Percentiles rank a stretch among this genome's conserved stretches.
Evolutionary conservation across 2,113 vertebrate genomes (phyloP).

Genomic region (Colaptes auratus): DNA sequence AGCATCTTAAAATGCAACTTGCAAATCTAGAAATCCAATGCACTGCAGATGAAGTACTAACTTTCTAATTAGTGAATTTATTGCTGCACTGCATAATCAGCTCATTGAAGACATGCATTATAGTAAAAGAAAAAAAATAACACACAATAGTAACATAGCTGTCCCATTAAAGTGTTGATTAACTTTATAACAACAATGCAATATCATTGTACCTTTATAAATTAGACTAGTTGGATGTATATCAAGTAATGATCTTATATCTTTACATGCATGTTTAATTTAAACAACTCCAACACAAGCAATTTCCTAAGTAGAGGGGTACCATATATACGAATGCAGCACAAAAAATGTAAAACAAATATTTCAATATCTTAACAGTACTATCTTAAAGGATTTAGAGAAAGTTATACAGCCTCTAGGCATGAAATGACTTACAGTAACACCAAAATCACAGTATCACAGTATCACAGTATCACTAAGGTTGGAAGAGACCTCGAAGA

Average conservation of each 20-base stretch:
- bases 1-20: conserved; percentile 41
- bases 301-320: conserved; percentile 34
- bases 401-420: conserved; percentile 18
- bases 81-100: conserved; percentile 72
- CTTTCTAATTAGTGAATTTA: conserved; percentile 75
- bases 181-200: conserved; percentile 75
- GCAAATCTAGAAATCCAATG: conserved; percentile 43
- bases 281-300: conserved; percentile 51
- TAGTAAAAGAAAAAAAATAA: conserved; percentile 37
- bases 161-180: conserved; percentile 78
- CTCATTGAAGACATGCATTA: conserved; percentile 66
- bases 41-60: conserved; percentile 66
- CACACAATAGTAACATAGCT: conserved; percentile 57
- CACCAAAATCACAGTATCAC: conserved; percentile 42
- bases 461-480: too few relatives aligned
- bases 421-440: not conserved
- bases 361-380: conserved; percentile 49
- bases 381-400: conserved; percentile 53
- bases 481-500: too few relatives aligned
- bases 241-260: conserved; percentile 48
- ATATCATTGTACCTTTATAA: conserved; percentile 72
- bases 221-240: conserved; percentile 71
- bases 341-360: conserved; percentile 23
- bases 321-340: conserved; percentile 36
- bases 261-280: conserved; percentile 58